Base-by-base conservation (phyloP, 30 jellyfish, hydroid and myxozoan genomes). In the Cassiopea xamachana region DNA sequence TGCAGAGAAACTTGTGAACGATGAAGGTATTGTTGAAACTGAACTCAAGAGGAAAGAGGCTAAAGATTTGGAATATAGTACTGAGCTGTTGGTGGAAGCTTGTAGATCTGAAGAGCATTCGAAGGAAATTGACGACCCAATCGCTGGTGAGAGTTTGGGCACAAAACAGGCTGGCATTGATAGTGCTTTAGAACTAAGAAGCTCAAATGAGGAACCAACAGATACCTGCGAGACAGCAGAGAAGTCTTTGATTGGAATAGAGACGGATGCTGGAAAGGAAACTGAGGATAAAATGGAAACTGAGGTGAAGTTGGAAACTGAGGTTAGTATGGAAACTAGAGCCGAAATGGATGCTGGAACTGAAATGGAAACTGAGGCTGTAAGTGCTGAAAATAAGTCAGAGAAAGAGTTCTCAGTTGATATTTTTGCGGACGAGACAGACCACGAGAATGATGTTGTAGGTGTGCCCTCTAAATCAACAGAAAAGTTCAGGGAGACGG, bases 331-430 rank as follows among this genome's bases (percentile, higher is more conserved):
- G 47, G 79, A 6, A 4, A 14, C 45, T 4, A 51, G 13, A 2
- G 68, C 46, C 16, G 1, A 18, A 7, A n/a, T 7, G 3, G 50
- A 19, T 2, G 39, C 15, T 5, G 87, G n/a, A 17, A 27, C 13
- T 39, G 75, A 27, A 8, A 78, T 59, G 16, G 74, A 78, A 46
- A 27, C 13, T 39, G 75, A 27, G 1, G 51, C 39, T 13, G 74
- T 48, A 46, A 51, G n/a, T 16, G 51, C 8, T 47, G 87, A 78
- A 1, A 78, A 44, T 2, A 50, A 14, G 9, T n/a, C 10, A 1
- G 17, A 27, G 43, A 80, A 77, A 67, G 90, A 84, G 82, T 73
- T 81, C 43, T 62, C 97, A 1, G 88, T 69, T 73, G 92, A 90
- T 15, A 90, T 81, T 55, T 60, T 72, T 60, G 89, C 89, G 12